Evolutionary conservation across 2,888 invertebrate genomes (phyloP).

Genomic region (Ophraella communa): DNA sequence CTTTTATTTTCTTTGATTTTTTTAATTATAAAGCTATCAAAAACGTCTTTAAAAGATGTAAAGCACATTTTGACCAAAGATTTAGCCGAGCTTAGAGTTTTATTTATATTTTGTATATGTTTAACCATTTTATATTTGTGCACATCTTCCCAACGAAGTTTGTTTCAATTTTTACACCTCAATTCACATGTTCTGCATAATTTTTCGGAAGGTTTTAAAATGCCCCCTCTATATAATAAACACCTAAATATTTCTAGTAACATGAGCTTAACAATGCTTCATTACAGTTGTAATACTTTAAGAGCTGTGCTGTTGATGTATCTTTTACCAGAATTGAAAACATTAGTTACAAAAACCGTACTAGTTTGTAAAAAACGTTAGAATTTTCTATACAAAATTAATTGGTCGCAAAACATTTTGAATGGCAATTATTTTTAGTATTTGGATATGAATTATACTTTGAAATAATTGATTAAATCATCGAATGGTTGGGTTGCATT

Average conservation of each 20-base stretch:
- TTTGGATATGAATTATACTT: too few relatives aligned
- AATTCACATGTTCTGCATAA: constrained; percentile 32
- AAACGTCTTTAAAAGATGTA: constrained; percentile 45
- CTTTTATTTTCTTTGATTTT: constrained; percentile 48
- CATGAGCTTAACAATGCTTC: constrained; percentile 49
- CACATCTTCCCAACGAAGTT: constrained; percentile 51
- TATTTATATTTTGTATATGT: constrained; percentile 50
- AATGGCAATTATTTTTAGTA: too few relatives aligned
- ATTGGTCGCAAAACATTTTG: not conserved
- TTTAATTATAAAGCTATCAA: constrained; percentile 47
- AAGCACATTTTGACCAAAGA: constrained; percentile 51
- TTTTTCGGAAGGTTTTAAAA: constrained; percentile 45
- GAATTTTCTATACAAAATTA: not conserved
- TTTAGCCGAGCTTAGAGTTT: constrained; percentile 45
- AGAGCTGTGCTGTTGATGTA: constrained; percentile 46
- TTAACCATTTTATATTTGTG: constrained; percentile 49
- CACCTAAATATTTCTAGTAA: constrained; percentile 39
- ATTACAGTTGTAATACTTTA: constrained; percentile 48
- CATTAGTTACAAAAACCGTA: constrained; percentile 41
- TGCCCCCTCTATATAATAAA: constrained; percentile 51
- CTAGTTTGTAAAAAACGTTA: constrained; percentile 32
- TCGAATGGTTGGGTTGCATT: too few relatives aligned
- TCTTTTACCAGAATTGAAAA: constrained; percentile 47
- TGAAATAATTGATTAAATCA: too few relatives aligned
- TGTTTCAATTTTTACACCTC: constrained; percentile 49